phyloP scores from a whole-genome alignment of 2,113 vertebrate genomes.

The Ondatra zibethicus region DNA sequence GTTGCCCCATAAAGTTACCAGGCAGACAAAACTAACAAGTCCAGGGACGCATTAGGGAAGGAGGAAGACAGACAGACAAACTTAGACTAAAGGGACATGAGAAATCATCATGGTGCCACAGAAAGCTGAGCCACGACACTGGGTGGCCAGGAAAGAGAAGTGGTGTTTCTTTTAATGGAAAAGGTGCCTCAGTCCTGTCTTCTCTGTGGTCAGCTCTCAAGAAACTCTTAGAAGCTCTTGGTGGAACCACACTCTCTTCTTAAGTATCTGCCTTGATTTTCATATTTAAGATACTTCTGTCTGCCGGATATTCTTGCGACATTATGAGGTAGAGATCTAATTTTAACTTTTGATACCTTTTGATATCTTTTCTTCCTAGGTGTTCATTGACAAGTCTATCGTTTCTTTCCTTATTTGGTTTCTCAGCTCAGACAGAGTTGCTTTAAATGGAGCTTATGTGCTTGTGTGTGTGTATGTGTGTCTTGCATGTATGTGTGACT shows the following conservation, averaged over 20 bases:
- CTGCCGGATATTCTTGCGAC: slow-evolving; percentile 9
- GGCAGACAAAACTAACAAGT: not conserved
- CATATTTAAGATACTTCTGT: not conserved
- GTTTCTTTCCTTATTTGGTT: slow-evolving; percentile 27
- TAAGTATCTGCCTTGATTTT: slow-evolving; percentile 28
- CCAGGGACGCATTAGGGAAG: not conserved
- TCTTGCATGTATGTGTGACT: not conserved
- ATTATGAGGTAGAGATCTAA: not conserved
- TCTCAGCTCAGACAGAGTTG: not conserved
- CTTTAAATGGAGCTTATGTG: not conserved
- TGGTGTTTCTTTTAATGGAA: not conserved
- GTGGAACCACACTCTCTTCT: not conserved
- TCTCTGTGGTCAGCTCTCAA: not conserved
- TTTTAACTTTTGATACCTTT: slow-evolving; percentile 35
- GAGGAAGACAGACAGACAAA: not conserved
- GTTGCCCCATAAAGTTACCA: not conserved
- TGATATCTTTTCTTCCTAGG: not conserved
- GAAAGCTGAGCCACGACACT: not conserved
- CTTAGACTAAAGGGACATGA: not conserved
- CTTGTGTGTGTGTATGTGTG: not conserved
- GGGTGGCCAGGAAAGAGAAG: not conserved
- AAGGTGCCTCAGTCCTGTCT: not conserved
- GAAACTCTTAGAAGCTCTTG: not conserved
- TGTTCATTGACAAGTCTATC: slow-evolving; percentile 6
- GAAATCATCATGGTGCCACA: not conserved